Conservation (phyloP, 2,113 vertebrate genomes). For the Narcine bancroftii region DNA sequence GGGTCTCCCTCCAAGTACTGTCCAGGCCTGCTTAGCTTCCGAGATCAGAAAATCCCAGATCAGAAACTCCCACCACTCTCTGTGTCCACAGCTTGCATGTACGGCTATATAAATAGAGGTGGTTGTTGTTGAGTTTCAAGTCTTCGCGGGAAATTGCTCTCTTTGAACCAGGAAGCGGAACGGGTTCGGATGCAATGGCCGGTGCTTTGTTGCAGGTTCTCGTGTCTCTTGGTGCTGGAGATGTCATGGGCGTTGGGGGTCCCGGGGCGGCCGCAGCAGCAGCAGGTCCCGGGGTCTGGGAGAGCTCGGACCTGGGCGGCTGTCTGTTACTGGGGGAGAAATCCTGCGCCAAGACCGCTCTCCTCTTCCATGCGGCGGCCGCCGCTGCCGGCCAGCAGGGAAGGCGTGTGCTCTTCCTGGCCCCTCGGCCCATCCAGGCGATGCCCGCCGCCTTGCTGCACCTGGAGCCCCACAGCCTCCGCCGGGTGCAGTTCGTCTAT, state of each 20-base stretch:
- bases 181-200: neutral
- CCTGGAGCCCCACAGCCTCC: neutral
- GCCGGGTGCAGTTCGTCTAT: neutral
- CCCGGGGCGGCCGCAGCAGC: too few relatives aligned
- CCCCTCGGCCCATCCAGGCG: neutral
- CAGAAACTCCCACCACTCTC: too few relatives aligned
- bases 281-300: neutral
- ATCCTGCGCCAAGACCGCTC: neutral
- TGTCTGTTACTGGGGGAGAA: neutral
- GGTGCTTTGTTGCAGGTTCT: neutral
- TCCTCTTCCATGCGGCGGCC: slow-evolving; percentile 5
- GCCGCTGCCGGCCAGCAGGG: neutral
- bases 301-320: too few relatives aligned
- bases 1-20: too few relatives aligned
- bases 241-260: too few relatives aligned
- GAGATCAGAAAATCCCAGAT: too few relatives aligned
- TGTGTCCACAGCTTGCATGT: too few relatives aligned
- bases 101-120: too few relatives aligned
- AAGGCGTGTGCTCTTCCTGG: neutral
- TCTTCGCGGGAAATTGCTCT: neutral
- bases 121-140: too few relatives aligned
- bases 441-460: neutral
- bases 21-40: too few relatives aligned
- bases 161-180: slow-evolving; percentile 9
- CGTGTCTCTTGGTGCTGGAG: neutral